Conservation (phyloP, 1,140 invertebrate genomes). For the Caerostris darwini region DNA sequence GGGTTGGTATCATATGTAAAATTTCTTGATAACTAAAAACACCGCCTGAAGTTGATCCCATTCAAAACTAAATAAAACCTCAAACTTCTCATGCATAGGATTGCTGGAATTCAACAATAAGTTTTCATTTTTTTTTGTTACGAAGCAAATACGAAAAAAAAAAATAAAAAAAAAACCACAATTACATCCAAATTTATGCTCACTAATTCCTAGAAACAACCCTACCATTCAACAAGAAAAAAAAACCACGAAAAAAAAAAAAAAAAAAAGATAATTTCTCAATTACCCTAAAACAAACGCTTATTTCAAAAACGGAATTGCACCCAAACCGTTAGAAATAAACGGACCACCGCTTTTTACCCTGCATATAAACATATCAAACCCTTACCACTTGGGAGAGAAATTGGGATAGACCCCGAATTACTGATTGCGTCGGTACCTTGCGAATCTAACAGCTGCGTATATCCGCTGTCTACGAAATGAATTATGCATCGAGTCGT, state of each 20-base stretch:
- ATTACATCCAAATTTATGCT: no score
- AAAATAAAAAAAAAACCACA: no score
- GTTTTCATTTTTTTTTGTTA: no score
- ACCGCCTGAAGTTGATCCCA: no score
- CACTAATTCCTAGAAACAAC: no score
- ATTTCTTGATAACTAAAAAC: no score
- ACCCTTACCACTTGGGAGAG: background rate
- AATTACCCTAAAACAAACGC: background rate
- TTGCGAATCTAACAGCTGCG: conserved; percentile 34
- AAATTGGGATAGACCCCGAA: background rate
- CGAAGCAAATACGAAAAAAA: no score
- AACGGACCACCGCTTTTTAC: background rate
- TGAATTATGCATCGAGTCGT: background rate
- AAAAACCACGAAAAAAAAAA: background rate
- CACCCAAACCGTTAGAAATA: background rate
- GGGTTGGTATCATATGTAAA: no score
- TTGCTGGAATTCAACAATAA: no score
- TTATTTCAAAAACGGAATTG: background rate
- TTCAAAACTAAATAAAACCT: no score
- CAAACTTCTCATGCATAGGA: no score
- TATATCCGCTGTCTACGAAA: background rate
- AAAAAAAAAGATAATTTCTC: background rate
- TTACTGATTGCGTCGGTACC: background rate
- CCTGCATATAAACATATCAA: background rate
- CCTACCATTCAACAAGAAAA: background rate